Evolutionary conservation across 2,888 invertebrate species (phyloP).

Genomic region (Bellardia bayeri): DNA sequence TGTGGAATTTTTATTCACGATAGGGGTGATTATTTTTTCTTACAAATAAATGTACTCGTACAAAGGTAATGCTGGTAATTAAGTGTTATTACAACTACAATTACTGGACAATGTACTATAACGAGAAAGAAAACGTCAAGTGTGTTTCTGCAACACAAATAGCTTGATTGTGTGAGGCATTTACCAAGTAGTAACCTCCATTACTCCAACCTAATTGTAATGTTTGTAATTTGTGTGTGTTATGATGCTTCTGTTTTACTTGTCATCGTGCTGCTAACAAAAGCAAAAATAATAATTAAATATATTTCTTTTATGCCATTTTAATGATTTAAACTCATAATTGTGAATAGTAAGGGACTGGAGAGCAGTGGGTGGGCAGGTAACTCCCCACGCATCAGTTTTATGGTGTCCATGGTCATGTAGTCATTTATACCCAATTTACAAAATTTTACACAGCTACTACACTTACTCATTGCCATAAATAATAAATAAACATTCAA

Average conservation of each 20-base stretch:
- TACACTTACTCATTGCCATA: not conserved
- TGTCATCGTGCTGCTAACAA: not conserved
- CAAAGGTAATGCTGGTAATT: not conserved
- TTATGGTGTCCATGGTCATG: conserved; percentile 1
- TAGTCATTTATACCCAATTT: conserved; percentile 12
- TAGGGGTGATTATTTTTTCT: too few species aligned
- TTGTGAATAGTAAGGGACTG: not conserved
- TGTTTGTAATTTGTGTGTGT: not conserved
- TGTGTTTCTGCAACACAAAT: not conserved
- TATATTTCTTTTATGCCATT: not conserved
- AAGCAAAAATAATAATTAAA: not conserved
- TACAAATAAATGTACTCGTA: not conserved
- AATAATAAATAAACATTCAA: not conserved
- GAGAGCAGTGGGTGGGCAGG: not conserved
- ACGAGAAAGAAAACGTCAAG: not conserved
- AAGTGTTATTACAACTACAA: conserved; percentile 27
- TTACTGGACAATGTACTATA: not conserved
- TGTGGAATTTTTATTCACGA: too few species aligned
- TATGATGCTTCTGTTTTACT: not conserved
- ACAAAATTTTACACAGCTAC: conserved; percentile 5
- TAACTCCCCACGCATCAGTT: not conserved
- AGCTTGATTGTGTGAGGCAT: not conserved
- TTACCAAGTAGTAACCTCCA: conserved; percentile 16
- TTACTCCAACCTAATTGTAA: not conserved
- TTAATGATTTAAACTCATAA: conserved; percentile 29